phyloP scores from a whole-genome alignment of 2,888 invertebrate species.

The Lingula anatina region DNA sequence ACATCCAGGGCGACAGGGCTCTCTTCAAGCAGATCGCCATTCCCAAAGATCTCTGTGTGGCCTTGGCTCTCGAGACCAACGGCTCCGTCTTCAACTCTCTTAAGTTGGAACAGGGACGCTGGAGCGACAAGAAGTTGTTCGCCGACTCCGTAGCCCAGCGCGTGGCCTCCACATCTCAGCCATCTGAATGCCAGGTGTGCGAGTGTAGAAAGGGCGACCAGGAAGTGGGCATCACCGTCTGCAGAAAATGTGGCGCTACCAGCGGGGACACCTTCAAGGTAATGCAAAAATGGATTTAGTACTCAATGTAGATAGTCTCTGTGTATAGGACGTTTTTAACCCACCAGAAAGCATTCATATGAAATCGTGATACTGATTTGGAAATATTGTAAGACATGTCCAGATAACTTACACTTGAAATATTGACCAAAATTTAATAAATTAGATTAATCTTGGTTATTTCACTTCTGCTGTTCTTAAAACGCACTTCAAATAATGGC shows the following conservation, averaged over 20 bases:
- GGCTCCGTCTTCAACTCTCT: constrained; percentile 65
- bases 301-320: too few species aligned
- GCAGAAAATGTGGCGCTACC: constrained; percentile 28
- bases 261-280: too few species aligned
- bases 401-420: too few species aligned
- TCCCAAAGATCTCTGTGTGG: constrained; percentile 58
- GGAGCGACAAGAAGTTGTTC: constrained; percentile 39
- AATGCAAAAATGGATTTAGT: too few species aligned
- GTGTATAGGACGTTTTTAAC: too few species aligned
- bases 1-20: constrained; percentile 64
- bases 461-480: too few species aligned
- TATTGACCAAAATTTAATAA: too few species aligned
- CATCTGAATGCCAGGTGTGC: constrained; percentile 53
- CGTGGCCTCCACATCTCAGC: constrained; percentile 37
- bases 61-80: constrained; percentile 63
- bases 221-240: constrained; percentile 49
- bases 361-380: too few species aligned
- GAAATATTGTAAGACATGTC: too few species aligned
- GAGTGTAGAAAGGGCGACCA: constrained; percentile 50
- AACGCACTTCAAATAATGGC: too few species aligned
- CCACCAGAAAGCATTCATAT: too few species aligned
- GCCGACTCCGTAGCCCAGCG: constrained; percentile 46
- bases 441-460: too few species aligned
- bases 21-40: constrained; percentile 55
- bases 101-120: constrained; percentile 18